phyloP scores from a whole-genome alignment of 2,113 vertebrate genomes.

The Otolemur garnettii region DNA sequence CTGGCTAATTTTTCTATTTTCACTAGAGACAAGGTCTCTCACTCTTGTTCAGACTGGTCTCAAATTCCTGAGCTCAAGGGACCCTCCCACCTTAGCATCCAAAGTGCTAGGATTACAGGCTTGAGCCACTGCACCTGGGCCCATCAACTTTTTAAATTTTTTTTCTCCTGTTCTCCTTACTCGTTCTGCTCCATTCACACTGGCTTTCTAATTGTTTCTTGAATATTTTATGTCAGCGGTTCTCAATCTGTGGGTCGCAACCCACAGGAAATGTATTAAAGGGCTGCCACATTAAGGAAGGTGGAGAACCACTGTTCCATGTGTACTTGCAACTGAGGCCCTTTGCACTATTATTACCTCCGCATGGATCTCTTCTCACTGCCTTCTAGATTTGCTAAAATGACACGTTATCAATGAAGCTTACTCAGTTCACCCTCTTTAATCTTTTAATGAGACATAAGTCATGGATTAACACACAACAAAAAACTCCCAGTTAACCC shows the following conservation, averaged over 20 bases:
- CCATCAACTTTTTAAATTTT: background rate
- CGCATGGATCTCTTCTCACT: background rate
- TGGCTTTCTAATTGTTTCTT: background rate
- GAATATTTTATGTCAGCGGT: background rate
- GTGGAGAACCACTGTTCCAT: too few species aligned
- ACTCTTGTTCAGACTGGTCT: too few species aligned
- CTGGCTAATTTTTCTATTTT: too few species aligned
- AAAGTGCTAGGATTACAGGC: too few species aligned
- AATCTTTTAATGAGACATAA: background rate
- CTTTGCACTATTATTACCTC: background rate
- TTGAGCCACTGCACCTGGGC: too few species aligned
- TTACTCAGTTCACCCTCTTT: background rate
- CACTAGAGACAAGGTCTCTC: too few species aligned
- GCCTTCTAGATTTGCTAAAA: background rate
- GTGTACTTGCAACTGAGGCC: background rate
- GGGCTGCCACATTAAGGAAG: too few species aligned
- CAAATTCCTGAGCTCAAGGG: too few species aligned
- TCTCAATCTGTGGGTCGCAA: too few species aligned
- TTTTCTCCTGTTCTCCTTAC: background rate
- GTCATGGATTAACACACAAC: background rate
- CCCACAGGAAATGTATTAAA: too few species aligned
- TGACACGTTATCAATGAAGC: background rate
- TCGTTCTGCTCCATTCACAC: background rate
- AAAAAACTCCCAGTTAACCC: background rate
- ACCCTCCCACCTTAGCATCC: too few species aligned